Percentiles rank a stretch among this genome's conserved stretches.
phyloP scores from a whole-genome alignment of 2,797 vertebrate species.

The Onychomys torridus region DNA sequence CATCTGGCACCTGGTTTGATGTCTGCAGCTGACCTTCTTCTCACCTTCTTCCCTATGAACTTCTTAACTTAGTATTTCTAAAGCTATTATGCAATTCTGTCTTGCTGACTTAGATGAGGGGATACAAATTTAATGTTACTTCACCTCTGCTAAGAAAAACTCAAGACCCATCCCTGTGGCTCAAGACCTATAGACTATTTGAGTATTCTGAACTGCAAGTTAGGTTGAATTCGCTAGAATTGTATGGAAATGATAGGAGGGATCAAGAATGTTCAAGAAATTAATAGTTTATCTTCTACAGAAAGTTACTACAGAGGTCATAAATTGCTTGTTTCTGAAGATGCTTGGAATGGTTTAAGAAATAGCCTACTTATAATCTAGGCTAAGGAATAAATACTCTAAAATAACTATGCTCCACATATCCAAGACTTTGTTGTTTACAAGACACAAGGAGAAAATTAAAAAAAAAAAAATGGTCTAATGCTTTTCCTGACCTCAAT shows the following conservation, averaged over 20 bases:
- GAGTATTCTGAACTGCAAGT: conserved; percentile 74
- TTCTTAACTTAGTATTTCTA: conserved; percentile 78
- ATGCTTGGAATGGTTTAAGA: neutral
- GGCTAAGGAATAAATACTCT: conserved; percentile 8
- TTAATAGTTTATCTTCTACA: conserved; percentile 33
- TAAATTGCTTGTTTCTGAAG: conserved; percentile 47
- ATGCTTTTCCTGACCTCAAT: conserved; percentile 50
- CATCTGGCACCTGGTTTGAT: conserved; percentile 83
- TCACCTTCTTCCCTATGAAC: conserved; percentile 82
- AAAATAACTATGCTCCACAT: neutral
- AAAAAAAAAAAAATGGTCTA: neutral
- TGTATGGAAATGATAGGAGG: conserved; percentile 34
- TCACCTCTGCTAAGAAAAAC: conserved; percentile 79
- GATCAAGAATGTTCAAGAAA: conserved; percentile 24
- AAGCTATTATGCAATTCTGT: conserved; percentile 79
- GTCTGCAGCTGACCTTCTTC: conserved; percentile 86
- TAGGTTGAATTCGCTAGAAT: conserved; percentile 42
- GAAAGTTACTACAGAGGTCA: conserved; percentile 43
- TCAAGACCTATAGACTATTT: conserved; percentile 67
- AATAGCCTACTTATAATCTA: neutral
- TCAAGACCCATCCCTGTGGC: conserved; percentile 66
- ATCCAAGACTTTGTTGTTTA: conserved; percentile 30
- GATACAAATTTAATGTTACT: conserved; percentile 79
- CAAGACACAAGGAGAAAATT: neutral
- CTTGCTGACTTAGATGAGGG: conserved; percentile 80